Base-by-base conservation (phyloP, 2,888 invertebrate genomes). In the Epicampocera succincta region DNA sequence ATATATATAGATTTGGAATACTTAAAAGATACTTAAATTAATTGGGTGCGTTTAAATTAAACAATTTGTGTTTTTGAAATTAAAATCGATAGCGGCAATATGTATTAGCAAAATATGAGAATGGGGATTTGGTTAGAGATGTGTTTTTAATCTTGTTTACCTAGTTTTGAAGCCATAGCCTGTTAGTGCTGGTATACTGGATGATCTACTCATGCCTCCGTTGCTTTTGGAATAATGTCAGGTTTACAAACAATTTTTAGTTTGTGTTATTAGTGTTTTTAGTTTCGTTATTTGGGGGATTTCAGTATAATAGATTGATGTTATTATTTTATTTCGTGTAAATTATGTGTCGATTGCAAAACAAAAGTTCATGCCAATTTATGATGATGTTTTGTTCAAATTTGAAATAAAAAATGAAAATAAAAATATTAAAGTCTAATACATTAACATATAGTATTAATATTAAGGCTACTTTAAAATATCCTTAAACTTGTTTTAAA, bases 151-250 rank as follows among this genome's bases (percentile, higher is more conserved):
- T 66, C 66, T 52, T 68, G 38, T 85, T 90, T 91, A 91, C 91
- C 91, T 91, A 89, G 88, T 86, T 87, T 89, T 90, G 87, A 87
- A 88, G 88, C 90, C 88, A 87, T 88, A 88, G 88, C 90, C 90
- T 85, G 90, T 90, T 90, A 96, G 93, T 92, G 96, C 95, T 91
- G 96, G 96, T 93, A 96, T 96, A 93, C 96, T 96, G 92, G 96
- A 96, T 89, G 96, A 95, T 94, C 96, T 94, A 93, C 95, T 95
- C 93, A 96, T 96, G 92, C 94, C 94, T 92, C 95, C 93, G 90
- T 92, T 93, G 90, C 92, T 91, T 92, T 86, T 85, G 85, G 60
- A 33, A 83, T 85, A 75, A 78, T 83, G 77, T 78, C 76, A 73
- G 33, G 54, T 79, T 79, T 61, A 13, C 65, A 56, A 54, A 48